Evolutionary conservation across 2,797 vertebrate genomes (phyloP), one percentile per base, ranked within the genome.

Genomic region (Poeciliopsis gracilis): DNA sequence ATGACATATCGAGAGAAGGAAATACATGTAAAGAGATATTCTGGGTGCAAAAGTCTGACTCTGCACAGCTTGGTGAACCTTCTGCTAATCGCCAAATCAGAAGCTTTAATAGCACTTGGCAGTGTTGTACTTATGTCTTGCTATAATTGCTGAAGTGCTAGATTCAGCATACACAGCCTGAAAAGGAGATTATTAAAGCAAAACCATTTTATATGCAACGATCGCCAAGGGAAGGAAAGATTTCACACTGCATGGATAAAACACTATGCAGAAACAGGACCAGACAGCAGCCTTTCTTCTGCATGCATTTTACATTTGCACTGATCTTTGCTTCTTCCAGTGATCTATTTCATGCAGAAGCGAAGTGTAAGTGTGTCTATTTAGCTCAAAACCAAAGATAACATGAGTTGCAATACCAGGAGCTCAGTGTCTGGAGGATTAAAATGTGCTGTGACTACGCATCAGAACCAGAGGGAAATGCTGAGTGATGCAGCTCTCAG

Each of bases 391-490:
- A 41, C 41, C 67, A 67, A 33, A 7, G 4, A 71, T 25, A 77
- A 74, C 70, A 57, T 72, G 83, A 83, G 81, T 82, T 83, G 86
- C 75, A 78, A 72, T 73, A 84, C 77, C 53, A 55, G 82, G 82
- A 90, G 83, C 84, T 84, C 77, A 83, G 80, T 86, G 88, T 81
- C 82, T 84, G 86, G 76, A 82, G 88, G 89, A 90, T 90, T 90
- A 86, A 87, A 70, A 81, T 23, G 43, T 5, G 45, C 78, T 72
- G 80, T 78, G 83, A 90, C 83, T 87, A 89, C 87, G 88, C 87
- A 89, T 86, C 81, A 81, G 72, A 83, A 80, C 84, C 77, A 71
- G 72, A 72, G 73, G 77, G 76, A 87, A 88, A 87, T 28, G 81
- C 86, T 88, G 84, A 91, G 87, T 76, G 87, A 92, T 87, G 87